Evolutionary conservation across 2,113 vertebrate species (phyloP).

Genomic region (Microcebus jonahi): DNA sequence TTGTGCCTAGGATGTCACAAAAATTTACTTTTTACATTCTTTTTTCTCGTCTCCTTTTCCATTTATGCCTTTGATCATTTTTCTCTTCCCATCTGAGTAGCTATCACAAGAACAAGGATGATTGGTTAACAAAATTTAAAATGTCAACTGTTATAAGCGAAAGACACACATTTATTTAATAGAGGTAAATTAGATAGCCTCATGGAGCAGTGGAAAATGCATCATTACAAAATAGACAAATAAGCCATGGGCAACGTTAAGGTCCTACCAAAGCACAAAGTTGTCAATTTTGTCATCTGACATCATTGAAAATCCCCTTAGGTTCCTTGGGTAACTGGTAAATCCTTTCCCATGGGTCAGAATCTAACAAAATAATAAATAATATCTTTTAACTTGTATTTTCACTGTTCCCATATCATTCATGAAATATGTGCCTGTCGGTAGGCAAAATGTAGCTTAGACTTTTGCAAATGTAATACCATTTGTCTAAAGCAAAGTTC

Average conservation of each 20-base stretch:
- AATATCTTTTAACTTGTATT: neutral
- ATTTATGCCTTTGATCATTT: neutral
- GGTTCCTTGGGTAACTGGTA: neutral
- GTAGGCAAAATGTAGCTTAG: neutral
- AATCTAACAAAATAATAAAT: neutral
- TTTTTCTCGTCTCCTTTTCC: neutral
- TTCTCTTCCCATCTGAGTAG: neutral
- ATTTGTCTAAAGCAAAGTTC: neutral
- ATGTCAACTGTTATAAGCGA: neutral
- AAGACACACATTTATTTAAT: neutral
- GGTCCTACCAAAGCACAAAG: neutral
- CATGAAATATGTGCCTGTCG: neutral
- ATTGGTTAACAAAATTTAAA: neutral
- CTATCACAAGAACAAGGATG: neutral
- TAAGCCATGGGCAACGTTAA: neutral
- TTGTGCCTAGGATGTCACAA: neutral
- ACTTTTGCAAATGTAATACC: neutral
- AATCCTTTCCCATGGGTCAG: neutral
- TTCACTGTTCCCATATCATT: neutral
- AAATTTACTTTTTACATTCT: neutral
- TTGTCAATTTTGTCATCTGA: neutral
- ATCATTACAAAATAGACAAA: neutral
- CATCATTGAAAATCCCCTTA: neutral
- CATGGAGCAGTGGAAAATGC: neutral
- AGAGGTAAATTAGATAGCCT: neutral